Base-by-base conservation (phyloP, 2,888 invertebrate species). In the Pseudococcus viburni region DNA sequence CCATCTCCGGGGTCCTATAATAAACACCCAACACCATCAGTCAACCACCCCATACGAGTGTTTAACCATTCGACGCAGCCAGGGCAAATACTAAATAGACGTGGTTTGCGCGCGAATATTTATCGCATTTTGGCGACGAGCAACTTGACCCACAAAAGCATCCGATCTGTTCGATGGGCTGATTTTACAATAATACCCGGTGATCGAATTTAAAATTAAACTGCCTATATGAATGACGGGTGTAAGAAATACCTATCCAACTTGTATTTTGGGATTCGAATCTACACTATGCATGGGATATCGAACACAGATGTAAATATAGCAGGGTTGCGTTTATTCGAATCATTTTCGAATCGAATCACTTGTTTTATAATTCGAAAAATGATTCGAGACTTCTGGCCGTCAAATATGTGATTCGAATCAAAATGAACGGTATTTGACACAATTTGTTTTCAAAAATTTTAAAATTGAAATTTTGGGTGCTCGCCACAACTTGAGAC, bases 131-230 rank as follows among this genome's bases (percentile, higher is more conserved):
- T 19, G 59, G 19, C 59, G 59, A 73, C 68, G 68, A 33, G 59
- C 59, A 59, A 73, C 22, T 73, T 73, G 68, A 73, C 68, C 33
- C 68, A 73, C 68, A 8, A 73, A 73, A 15, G 68, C 15, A 33
- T 73, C 33, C 26, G 7, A 73, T 6, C 68, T 33, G 5, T 15
- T 11, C 26, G 12, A 33, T 33, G 26, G 12, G 33, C 68, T 22
- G 3, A 73, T 12, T 68, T 22, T 51, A 51, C 68, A 12, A n/a
- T 5, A 26, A 26, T 68, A 26, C 0, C 15, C 68, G 68, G 12
- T 42, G 42, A 80, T 80, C 15, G 15, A 80, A 80, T 39, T 22
- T 80, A n/a, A 80, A 46, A 7, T 80, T 33, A 33, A 33, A 80
- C 33, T 1, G 55, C 11, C 46, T 3, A 3, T 33, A 33, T 3